Percentiles rank a stretch among this genome's conserved stretches.
These are phyloP conservation scores for Caerostris darwini DNA, from an alignment of 1,140 invertebrate species.

Conservation along the genomic window DNA sequence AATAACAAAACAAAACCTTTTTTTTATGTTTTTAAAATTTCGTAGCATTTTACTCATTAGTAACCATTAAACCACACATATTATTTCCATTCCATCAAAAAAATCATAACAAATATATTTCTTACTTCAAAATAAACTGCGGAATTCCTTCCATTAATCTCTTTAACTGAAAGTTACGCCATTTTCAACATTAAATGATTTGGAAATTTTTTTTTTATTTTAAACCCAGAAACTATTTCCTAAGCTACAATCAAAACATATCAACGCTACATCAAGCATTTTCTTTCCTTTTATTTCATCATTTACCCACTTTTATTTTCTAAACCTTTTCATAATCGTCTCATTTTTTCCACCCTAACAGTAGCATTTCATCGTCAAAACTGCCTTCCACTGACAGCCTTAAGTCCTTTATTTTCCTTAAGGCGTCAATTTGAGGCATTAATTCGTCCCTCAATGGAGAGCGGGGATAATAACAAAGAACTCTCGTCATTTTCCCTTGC, in stretches of 20 bases:
- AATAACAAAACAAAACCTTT: no score
- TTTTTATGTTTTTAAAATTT: no score
- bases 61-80: no score
- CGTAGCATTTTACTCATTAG: no score
- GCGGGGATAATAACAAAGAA: slow-evolving; percentile 1
- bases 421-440: slow-evolving; percentile 2
- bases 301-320: not conserved
- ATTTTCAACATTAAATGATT: no score
- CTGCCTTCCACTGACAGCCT: not conserved
- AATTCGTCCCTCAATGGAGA: slow-evolving; percentile 11
- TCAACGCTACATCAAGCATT: not conserved
- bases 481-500: not conserved
- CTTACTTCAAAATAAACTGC: no score
- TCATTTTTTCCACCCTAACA: not conserved
- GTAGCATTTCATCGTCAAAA: not conserved
- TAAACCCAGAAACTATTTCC: no score
- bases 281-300: not conserved
- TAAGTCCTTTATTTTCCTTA: slow-evolving; percentile 27
- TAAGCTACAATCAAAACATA: not conserved
- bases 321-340: not conserved
- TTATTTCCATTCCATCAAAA: no score
- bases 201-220: no score
- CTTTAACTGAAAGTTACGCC: no score
- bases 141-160: no score
- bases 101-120: no score